Base-by-base conservation (phyloP, 1,140 invertebrate species). In the Drosophila parvula region DNA sequence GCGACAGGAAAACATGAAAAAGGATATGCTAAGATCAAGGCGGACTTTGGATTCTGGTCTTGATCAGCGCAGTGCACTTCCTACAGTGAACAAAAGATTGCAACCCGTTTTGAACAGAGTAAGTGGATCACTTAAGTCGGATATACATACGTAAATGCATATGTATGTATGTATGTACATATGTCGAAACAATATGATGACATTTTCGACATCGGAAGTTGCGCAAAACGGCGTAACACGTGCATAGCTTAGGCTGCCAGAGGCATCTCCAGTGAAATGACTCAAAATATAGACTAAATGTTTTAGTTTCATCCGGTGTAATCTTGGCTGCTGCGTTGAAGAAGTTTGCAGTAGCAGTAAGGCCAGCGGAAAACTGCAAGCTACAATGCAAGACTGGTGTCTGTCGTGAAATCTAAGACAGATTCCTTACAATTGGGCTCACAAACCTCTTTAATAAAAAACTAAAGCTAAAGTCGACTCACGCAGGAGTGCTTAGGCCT, bases 11-110 rank as follows among this genome's bases (percentile, higher is more conserved):
- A 93, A 95, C 92, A 82, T 95, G 56, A 93, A 94, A 32, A 91
- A 93, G 63, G 83, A 94, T 67, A 92, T 96, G 92, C 89, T 95
- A 70, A 96, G 95, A 60, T 95, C 95, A 36, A 94, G 59, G 32
- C 62, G 95, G 9, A 84, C 96, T 38, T 93, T 65, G 8, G 34
- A 74, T n/a, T 60, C 95, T 9, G 95, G 94, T 28, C 94, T 96
- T 81, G 96, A 96, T 80, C 93, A 94, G 82, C 78, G 94, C 27
- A 92, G 95, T 56, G 78, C 91, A 22, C 89, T 96, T 10, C 95
- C 95, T 9, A 93, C 94, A 74, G 82, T 94, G 4, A 95, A 93
- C 74, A 93, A 95, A 34, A 94, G 93, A 71, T 94, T 92, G 89
- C 90, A 95, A 50, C 94, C 93, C 74, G 91, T 93, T 44, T 77